phyloP scores from a whole-genome alignment of 2,888 invertebrate species.

The Arrhopalites spinosus region DNA sequence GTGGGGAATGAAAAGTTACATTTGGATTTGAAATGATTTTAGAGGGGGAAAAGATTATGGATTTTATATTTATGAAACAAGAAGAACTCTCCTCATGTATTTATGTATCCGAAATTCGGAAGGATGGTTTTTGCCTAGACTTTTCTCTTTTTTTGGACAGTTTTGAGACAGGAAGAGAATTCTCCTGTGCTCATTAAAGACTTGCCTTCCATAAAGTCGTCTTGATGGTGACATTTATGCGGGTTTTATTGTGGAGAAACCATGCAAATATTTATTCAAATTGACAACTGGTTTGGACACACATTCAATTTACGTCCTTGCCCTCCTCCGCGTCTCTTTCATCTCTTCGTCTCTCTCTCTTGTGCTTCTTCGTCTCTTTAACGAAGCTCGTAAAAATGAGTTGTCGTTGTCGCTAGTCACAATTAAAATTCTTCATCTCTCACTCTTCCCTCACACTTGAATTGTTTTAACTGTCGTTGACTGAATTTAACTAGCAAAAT shows the following conservation, averaged over 20 bases:
- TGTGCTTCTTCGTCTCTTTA: not conserved
- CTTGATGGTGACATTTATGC: slow-evolving; percentile 44
- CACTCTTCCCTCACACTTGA: slow-evolving; percentile 7
- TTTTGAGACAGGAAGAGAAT: not conserved
- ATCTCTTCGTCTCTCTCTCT: not conserved
- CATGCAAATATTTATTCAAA: slow-evolving; percentile 48
- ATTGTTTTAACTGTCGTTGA: not conserved
- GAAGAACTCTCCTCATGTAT: too few species aligned
- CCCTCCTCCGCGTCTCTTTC: slow-evolving; percentile 2
- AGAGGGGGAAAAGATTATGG: too few species aligned
- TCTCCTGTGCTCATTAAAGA: slow-evolving; percentile 21
- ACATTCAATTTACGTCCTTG: slow-evolving; percentile 20
- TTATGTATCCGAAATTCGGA: too few species aligned
- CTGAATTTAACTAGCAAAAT: not conserved
- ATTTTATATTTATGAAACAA: too few species aligned
- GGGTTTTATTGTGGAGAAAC: slow-evolving; percentile 40
- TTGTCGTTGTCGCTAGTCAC: slow-evolving; percentile 23
- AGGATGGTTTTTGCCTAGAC: too few species aligned
- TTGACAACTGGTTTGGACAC: slow-evolving; percentile 40
- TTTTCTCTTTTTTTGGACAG: too few species aligned
- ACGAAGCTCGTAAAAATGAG: slow-evolving; percentile 28
- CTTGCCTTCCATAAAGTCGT: slow-evolving; percentile 18
- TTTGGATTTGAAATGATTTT: too few species aligned
- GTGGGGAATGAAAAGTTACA: too few species aligned
- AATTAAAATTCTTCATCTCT: slow-evolving; percentile 25